Evolutionary conservation across 2,113 vertebrate genomes (phyloP).

Genomic region (Emydocephalus ijimae): DNA sequence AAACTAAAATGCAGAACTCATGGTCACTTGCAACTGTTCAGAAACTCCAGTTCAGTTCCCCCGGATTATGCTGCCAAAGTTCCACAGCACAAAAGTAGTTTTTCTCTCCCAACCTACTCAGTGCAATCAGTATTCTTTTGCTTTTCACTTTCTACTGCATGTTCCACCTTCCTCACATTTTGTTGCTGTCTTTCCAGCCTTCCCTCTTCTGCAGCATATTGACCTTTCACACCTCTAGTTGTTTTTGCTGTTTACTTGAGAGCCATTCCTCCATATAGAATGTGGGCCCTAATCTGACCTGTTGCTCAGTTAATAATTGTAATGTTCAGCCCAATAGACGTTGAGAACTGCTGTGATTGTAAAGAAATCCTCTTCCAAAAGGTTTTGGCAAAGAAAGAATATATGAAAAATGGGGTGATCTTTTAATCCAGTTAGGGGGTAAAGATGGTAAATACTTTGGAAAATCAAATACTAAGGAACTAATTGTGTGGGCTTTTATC

Average conservation of each 20-base stretch:
- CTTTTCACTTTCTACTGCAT: neutral
- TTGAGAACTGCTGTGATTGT: neutral
- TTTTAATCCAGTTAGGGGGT: neutral
- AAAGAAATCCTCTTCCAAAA: neutral
- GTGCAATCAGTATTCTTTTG: neutral
- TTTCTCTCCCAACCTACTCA: neutral
- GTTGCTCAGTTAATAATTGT: neutral
- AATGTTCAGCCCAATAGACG: neutral
- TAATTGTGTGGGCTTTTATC: neutral
- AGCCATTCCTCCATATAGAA: neutral
- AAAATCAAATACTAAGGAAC: neutral
- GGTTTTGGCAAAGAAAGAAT: neutral
- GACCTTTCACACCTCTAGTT: neutral
- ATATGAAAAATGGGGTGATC: neutral
- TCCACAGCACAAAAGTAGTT: neutral
- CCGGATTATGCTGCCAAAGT: neutral
- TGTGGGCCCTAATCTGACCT: neutral
- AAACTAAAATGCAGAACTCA: neutral
- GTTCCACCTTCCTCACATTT: neutral
- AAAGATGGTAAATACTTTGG: neutral
- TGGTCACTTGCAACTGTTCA: neutral
- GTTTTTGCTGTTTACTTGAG: neutral
- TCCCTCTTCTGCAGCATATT: neutral
- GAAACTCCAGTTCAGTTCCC: neutral
- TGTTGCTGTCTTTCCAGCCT: neutral